Conservation (phyloP, 2,113 vertebrate genomes). For the Otis tarda region DNA sequence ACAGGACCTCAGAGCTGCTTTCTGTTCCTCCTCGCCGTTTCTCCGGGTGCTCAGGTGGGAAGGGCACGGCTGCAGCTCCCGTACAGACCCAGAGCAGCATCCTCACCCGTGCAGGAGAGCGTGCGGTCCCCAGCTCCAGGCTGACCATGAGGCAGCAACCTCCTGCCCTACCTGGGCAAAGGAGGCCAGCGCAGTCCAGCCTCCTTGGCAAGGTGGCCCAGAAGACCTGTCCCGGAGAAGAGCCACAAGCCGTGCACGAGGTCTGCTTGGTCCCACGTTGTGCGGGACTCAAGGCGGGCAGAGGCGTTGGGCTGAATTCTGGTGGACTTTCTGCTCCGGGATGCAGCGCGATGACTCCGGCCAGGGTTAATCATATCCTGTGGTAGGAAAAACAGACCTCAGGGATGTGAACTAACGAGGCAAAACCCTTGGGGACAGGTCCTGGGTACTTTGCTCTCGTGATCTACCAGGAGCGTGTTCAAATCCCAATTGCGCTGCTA, state of each 20-base stretch:
- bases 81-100: neutral
- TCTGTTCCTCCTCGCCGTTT: neutral
- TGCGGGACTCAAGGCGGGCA: accelerated
- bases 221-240: neutral
- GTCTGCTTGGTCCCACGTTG: neutral
- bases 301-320: neutral
- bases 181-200: neutral
- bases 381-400: neutral
- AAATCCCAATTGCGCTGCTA: neutral
- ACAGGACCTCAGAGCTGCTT: neutral
- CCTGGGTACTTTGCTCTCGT: neutral
- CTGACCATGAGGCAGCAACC: neutral
- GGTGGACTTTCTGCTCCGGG: neutral
- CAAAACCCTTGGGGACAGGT: neutral
- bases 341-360: neutral
- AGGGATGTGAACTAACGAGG: neutral
- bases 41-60: neutral
- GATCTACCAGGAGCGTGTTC: neutral
- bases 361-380: constrained; percentile 41
- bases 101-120: neutral
- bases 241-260: accelerated
- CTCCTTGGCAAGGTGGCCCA: accelerated
- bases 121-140: neutral
- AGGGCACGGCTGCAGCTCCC: neutral
- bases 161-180: neutral